These are phyloP conservation scores for Pandemis heparana DNA, from an alignment of 2,888 invertebrate species.

Conservation along the genomic window DNA sequence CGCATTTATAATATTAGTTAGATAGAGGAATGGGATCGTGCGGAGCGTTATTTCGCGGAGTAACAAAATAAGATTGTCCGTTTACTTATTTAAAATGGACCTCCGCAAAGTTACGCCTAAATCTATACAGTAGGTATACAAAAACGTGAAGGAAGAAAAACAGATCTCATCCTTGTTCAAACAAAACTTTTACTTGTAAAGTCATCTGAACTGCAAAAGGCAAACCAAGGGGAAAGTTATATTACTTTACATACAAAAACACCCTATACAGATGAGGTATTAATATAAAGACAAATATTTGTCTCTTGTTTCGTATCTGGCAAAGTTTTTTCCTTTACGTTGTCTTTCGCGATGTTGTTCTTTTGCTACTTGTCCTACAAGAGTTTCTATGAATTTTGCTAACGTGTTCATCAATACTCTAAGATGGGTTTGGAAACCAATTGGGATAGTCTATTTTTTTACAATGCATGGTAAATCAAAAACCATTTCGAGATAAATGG, in stretches of 20 bases:
- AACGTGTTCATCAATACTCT: not conserved
- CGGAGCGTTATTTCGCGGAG: no score
- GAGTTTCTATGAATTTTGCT: not conserved
- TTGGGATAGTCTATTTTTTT: no score
- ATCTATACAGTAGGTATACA: not conserved
- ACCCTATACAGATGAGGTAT: slow-evolving; percentile 31
- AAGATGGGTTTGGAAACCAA: no score
- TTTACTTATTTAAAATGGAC: no score
- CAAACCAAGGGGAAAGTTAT: slow-evolving; percentile 46
- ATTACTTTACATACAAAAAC: slow-evolving; percentile 41
- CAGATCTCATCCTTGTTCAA: slow-evolving; percentile 41
- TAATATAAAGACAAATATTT: slow-evolving; percentile 39
- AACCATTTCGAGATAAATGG: no score
- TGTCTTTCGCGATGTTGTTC: slow-evolving; percentile 17
- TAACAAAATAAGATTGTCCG: no score
- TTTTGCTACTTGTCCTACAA: slow-evolving; percentile 4
- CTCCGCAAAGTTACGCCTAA: no score
- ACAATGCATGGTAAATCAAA: no score
- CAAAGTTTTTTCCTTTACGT: slow-evolving; percentile 15
- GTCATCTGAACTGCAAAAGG: slow-evolving; percentile 47
- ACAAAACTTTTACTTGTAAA: slow-evolving; percentile 47
- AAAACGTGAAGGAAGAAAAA: slow-evolving; percentile 33
- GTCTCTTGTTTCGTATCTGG: slow-evolving; percentile 26
- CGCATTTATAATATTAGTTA: no score
- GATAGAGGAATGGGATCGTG: no score